Base-by-base conservation (phyloP, 2,113 vertebrate species). In the Cyphomyrus plagiostoma region DNA sequence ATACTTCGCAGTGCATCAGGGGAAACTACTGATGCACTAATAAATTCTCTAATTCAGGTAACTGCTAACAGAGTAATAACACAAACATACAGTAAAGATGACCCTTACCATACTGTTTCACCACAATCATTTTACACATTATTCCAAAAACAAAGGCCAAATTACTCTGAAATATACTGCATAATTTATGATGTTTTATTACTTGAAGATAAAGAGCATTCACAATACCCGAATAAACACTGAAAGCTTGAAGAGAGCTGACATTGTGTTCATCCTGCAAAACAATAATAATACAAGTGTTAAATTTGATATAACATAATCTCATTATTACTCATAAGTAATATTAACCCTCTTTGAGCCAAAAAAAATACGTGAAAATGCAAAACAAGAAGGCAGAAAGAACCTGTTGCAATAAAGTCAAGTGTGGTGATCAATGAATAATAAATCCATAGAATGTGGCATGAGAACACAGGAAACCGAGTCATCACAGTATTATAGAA, bases 251-350 rank as follows among this genome's bases (percentile, higher is more conserved):
- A 99, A 99, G 92, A 99, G 93, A n/a, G 97, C 97, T 4, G 98
- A 99, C 97, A 98, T 98, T 2, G 96, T 95, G 90, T 97, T 98
- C 98, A 99, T 99, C 94, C 98, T 99, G 95, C 49, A 95, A 95
- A 39, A 93, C 92, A 94, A 83, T n/a, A 90, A 46, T 50, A 15
- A 46, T 26, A 46, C 45, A 48, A 26, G 1, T 39, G 48, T 66
- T 19, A 5, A 58, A 23, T 58, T 35, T 30, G 0, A 77, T 13
- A 42, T 9, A 83, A 83, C 2, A 39, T 82, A 21, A 82, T 82
- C 66, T 74, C 11, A 30, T 74, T 74, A 11, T n/a, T n/a, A n/a
- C n/a, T n/a, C n/a, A n/a, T 2, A 35, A 0, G 30, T 15, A 74
- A 74, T 35, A 74, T 30, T 74, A 9, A 74, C n/a, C 56, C 10